Evolutionary conservation across 2,113 vertebrate species (phyloP).

Genomic region (Dicentrarchus labrax): DNA sequence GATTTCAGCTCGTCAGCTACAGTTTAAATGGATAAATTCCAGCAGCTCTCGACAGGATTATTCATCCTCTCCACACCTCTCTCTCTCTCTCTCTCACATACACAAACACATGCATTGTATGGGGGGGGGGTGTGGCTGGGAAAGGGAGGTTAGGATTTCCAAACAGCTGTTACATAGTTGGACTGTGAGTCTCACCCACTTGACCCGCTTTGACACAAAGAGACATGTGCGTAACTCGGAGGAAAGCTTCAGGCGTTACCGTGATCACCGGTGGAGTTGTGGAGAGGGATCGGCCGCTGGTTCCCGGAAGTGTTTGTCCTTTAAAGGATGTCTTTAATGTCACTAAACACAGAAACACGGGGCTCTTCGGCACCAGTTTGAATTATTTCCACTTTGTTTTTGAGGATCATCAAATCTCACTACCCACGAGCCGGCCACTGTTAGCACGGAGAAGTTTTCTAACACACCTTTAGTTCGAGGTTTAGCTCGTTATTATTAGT

Average conservation of each 20-base stretch:
- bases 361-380: background rate
- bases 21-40: background rate
- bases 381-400: background rate
- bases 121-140: constrained; percentile 12
- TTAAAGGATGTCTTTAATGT: background rate
- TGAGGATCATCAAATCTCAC: no score
- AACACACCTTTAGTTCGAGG: no score
- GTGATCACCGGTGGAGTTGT: background rate
- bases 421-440: no score
- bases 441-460: no score
- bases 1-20: background rate
- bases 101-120: constrained; percentile 7
- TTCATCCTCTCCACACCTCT: background rate
- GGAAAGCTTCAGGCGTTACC: background rate
- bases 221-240: background rate
- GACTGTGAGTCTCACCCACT: constrained; percentile 18
- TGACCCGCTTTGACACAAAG: background rate
- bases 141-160: constrained; percentile 39
- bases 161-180: constrained; percentile 57
- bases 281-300: no score
- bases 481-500: no score
- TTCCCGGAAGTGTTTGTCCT: background rate
- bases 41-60: background rate
- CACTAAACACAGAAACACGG: background rate
- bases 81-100: no score